These are phyloP conservation scores for Notodonta dromedarius DNA, from an alignment of 2,888 invertebrate species.

Conservation along the genomic window DNA sequence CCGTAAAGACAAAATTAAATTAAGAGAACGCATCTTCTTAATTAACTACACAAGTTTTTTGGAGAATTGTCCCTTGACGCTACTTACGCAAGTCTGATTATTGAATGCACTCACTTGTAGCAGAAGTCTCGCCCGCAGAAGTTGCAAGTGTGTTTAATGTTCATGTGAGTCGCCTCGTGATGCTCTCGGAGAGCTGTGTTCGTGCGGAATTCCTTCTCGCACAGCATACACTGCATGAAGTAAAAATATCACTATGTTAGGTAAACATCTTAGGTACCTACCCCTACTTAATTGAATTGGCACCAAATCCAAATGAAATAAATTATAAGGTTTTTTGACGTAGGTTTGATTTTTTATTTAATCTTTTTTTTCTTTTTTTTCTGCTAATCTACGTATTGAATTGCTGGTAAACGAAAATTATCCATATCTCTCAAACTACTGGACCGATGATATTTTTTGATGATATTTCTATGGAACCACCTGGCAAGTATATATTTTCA, in stretches of 20 bases:
- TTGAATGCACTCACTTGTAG: slow-evolving; percentile 65
- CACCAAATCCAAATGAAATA: no score
- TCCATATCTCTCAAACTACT: no score
- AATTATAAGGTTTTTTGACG: no score
- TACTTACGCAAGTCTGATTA: background rate
- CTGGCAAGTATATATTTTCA: no score
- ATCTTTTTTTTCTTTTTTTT: no score
- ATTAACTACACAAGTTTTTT: background rate
- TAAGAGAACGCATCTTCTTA: background rate
- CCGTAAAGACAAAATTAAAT: background rate
- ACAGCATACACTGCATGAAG: slow-evolving; percentile 62
- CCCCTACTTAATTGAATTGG: no score
- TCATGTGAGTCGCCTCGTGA: slow-evolving; percentile 77
- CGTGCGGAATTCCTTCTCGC: slow-evolving; percentile 77
- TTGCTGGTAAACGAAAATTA: no score
- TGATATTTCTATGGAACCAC: no score
- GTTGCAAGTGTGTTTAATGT: slow-evolving; percentile 76
- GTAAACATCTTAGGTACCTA: no score
- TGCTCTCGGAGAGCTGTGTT: slow-evolving; percentile 76
- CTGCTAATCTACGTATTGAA: no score
- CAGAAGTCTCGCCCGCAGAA: slow-evolving; percentile 76
- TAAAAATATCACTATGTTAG: background rate
- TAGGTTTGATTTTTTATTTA: no score
- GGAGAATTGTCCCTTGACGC: background rate
- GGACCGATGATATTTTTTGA: no score